Base-by-base conservation (phyloP, 53 echinoderm and acorn worm genomes). In the Patiria pectinifera region DNA sequence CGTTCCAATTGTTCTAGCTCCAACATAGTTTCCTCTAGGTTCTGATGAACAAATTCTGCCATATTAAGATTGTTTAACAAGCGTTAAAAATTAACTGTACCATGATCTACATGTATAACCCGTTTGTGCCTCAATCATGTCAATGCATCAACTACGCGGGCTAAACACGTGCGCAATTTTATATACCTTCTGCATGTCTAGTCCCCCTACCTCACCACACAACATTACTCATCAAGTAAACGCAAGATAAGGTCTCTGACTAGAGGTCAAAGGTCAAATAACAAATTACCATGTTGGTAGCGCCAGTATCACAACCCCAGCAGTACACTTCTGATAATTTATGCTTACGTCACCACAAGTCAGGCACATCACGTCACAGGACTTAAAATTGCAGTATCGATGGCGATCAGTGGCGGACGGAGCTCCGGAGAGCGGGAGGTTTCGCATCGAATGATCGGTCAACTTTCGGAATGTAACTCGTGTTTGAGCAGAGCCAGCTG, bases 21-120 rank as follows among this genome's bases (percentile, higher is more conserved):
- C 22, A 91, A 92, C 13, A 98, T 91, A 11, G 95, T 96, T 83
- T 98, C 98, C 78, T 98, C 98, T 18, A 98, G 95, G 91, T 89
- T 96, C 87, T 96, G 96, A 45, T 98, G 98, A 18, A 98, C 96
- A 82, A 94, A 94, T 93, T 98, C 98, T 3, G 98, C 98, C 98
- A 98, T 96, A 15, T 91, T 93, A 62, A 12, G 46, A 21, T 9
- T 8, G 15, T 59, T 80, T 26, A 12, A 43, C 35, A 26, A 24
- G 6, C 43, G 3, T 26, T 12, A 76, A 19, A 35, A 35, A 35
- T 35, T 35, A 35, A 35, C 35, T 35, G 35, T 35, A 35, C 35
- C 35, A 35, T 35, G 35, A 35, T 0, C 35, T 35, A n/a, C n/a
- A n/a, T n/a, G n/a, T n/a, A 35, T 35, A 35, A 35, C 35, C 35